phyloP scores from a whole-genome alignment of 2,888 invertebrate genomes.

The Gerris lacustris region DNA sequence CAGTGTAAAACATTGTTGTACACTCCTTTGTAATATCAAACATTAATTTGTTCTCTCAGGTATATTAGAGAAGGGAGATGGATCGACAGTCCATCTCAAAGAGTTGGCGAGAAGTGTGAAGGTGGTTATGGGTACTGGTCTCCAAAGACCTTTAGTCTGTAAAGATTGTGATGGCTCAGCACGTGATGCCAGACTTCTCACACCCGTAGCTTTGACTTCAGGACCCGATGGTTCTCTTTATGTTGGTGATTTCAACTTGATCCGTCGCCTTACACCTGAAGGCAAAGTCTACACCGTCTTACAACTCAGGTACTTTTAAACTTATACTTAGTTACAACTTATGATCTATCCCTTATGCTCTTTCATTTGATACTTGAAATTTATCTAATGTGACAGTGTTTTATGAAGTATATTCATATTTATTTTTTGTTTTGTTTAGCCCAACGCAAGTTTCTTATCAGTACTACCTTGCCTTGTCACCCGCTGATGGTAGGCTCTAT shows the following conservation, averaged over 20 bases:
- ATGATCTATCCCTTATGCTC: background rate
- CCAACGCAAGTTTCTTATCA: slow-evolving; percentile 93
- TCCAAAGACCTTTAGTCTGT: slow-evolving; percentile 72
- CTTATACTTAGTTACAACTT: too few relatives aligned
- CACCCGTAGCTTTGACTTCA: slow-evolving; percentile 86
- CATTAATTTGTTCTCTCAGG: slow-evolving; percentile 37
- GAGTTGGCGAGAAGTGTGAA: slow-evolving; percentile 81
- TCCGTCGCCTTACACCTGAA: slow-evolving; percentile 78
- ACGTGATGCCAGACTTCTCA: slow-evolving; percentile 72
- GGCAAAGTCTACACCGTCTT: slow-evolving; percentile 81
- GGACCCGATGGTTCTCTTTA: slow-evolving; percentile 94
- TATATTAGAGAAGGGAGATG: slow-evolving; percentile 94
- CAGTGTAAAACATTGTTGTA: too few relatives aligned
- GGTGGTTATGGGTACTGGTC: slow-evolving; percentile 84
- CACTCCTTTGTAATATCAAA: background rate
- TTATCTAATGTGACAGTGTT: background rate
- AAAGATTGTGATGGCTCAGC: slow-evolving; percentile 78
- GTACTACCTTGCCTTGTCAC: slow-evolving; percentile 91
- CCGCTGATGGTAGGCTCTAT: slow-evolving; percentile 89
- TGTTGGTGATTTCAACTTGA: slow-evolving; percentile 92
- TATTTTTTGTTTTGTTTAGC: slow-evolving; percentile 40
- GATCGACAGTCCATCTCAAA: slow-evolving; percentile 85
- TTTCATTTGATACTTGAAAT: background rate
- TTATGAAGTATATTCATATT: too few relatives aligned
- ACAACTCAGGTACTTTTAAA: slow-evolving; percentile 56